Base-by-base conservation (phyloP, 2,888 invertebrate species). In the Zelleria hepariella region DNA sequence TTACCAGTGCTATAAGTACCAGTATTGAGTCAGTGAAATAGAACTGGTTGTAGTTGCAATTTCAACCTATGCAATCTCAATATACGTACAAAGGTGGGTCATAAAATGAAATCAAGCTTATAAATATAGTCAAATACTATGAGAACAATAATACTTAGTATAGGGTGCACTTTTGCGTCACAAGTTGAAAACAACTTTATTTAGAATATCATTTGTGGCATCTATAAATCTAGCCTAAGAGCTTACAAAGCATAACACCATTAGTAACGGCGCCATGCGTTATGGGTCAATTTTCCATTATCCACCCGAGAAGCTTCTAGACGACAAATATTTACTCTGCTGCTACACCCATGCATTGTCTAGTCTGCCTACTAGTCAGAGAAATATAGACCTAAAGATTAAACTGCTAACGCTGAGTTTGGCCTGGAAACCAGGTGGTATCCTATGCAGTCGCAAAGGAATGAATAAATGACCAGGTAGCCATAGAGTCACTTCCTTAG, bases 271-370 rank as follows among this genome's bases (percentile, higher is more conserved):
- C 24, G 26, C 66, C 66, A 68, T 70, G 67, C 69, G 72, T 74
- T 76, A 75, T 73, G 70, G 75, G 76, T 74, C 78, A 80, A 81
- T 80, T 78, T 79, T 79, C 79, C 77, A 80, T 78, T 78, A 78
- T 75, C 73, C 66, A 20, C 20, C 56, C 23, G 23, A n/a, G 56
- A 42, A 59, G 71, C 68, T 71, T 70, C 73, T 76, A 78, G 74
- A 73, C 67, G 66, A 67, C 73, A 74, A 77, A 77, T 76, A 72
- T 77, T 78, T 77, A 74, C 77, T 70, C 67, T 10, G n/a, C 57
- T 23, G 18, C 57, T 57, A 48, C n/a, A 23, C 23, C n/a, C 53
- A 54, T 21, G 53, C 23, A 21, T n/a, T 21, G 23, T 51, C 51
- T 51, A 51, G 21, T 51, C 23, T 51, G 25, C 0, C 25, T 4